phyloP scores from a whole-genome alignment of 92 coral and sea anemone genomes.

The Muricea muricata region DNA sequence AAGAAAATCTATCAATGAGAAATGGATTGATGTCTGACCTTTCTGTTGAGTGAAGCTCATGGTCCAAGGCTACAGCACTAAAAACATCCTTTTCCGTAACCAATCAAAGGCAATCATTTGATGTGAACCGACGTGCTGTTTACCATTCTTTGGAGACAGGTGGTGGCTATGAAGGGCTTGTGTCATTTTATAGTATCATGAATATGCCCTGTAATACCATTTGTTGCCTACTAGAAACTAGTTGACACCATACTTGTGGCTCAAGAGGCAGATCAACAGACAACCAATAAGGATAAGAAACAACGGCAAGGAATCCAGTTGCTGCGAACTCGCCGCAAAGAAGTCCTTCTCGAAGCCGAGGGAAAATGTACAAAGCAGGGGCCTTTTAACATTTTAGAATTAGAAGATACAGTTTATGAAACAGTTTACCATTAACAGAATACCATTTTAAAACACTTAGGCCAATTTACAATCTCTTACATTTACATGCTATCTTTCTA shows the following conservation, averaged over 20 bases:
- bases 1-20: constrained; percentile 40
- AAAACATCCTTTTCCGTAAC: constrained; percentile 35
- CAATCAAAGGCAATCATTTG: constrained; percentile 46
- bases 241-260: constrained; percentile 1
- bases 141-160: constrained; percentile 23
- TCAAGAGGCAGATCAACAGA: constrained; percentile 20
- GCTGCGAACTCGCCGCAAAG: constrained; percentile 32
- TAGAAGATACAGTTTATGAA: neutral
- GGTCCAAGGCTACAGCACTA: constrained; percentile 28
- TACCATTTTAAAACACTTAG: neutral
- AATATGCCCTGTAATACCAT: constrained; percentile 28
- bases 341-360: constrained; percentile 48
- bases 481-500: constrained; percentile 7
- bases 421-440: no score
- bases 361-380: constrained; percentile 40
- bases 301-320: constrained; percentile 18
- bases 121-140: constrained; percentile 45
- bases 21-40: constrained; percentile 55
- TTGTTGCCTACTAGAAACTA: constrained; percentile 30
- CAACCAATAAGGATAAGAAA: constrained; percentile 25
- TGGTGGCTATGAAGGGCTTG: no score
- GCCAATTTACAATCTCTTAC: neutral
- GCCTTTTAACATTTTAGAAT: constrained; percentile 30
- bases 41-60: constrained; percentile 46
- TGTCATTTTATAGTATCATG: no score